Evolutionary conservation across 1,140 invertebrate genomes (phyloP).

Genomic region (Adelges cooleyi): DNA sequence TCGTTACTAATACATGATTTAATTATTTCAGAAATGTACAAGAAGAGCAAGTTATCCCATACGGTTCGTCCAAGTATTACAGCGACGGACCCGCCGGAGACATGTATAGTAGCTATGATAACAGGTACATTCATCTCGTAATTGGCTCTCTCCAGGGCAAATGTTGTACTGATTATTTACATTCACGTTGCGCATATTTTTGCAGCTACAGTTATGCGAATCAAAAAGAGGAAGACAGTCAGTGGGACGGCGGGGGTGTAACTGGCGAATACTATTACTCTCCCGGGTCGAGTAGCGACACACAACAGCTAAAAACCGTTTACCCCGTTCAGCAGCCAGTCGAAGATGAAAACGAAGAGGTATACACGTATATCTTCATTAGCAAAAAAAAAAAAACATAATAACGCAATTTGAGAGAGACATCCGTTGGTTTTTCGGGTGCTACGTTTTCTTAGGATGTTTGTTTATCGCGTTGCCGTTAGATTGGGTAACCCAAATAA

Average conservation of each 20-base stretch:
- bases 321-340: slow-evolving; percentile 15
- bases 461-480: too few species aligned
- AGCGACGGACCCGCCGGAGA: not conserved
- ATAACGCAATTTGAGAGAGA: too few species aligned
- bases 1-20: too few species aligned
- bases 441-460: too few species aligned
- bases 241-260: slow-evolving; percentile 9
- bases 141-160: too few species aligned
- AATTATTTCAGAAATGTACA: slow-evolving; percentile 2
- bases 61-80: slow-evolving; percentile 6
- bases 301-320: slow-evolving; percentile 9
- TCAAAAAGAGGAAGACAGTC: slow-evolving; percentile 18
- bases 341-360: slow-evolving; percentile 18
- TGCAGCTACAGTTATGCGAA: slow-evolving; percentile 16
- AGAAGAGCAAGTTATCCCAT: slow-evolving; percentile 11
- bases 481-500: too few species aligned
- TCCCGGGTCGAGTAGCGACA: slow-evolving; percentile 13
- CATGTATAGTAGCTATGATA: slow-evolving; percentile 10
- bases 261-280: slow-evolving; percentile 11
- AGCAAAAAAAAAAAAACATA: too few species aligned
- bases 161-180: too few species aligned
- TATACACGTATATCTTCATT: too few species aligned
- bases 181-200: not conserved
- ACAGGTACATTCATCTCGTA: too few species aligned
- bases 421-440: too few species aligned